These are phyloP conservation scores for Apeira syringaria DNA, from an alignment of 2,888 invertebrate genomes.

Conservation along the genomic window DNA sequence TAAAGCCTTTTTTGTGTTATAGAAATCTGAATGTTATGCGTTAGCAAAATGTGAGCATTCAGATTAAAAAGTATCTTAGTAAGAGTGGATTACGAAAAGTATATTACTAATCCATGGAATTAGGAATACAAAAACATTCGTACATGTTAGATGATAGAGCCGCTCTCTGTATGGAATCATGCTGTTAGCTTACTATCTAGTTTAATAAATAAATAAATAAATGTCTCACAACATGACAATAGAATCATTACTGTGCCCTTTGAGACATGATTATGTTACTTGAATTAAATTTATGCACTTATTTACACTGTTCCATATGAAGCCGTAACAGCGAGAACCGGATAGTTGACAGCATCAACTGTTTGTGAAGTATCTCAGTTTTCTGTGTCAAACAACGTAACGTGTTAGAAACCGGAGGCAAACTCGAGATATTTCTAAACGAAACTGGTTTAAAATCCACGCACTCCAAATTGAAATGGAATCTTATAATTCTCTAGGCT, in stretches of 20 bases:
- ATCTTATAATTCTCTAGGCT: slow-evolving; percentile 20
- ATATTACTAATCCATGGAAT: slow-evolving; percentile 10
- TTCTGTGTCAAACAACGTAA: background rate
- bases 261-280: background rate
- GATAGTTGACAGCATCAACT: slow-evolving; percentile 6
- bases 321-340: background rate
- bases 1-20: too few species aligned
- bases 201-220: too few species aligned
- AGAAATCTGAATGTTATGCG: too few species aligned
- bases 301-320: background rate
- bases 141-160: background rate
- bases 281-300: slow-evolving; percentile 1
- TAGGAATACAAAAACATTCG: slow-evolving; percentile 3
- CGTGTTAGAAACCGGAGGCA: slow-evolving; percentile 1
- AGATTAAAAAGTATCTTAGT: too few species aligned
- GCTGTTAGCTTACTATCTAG: too few species aligned
- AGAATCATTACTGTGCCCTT: background rate
- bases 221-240: slow-evolving; percentile 1
- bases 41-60: too few species aligned
- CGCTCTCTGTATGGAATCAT: too few species aligned
- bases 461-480: slow-evolving; percentile 12
- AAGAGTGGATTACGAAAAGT: too few species aligned
- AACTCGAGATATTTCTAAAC: background rate
- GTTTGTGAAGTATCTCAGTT: slow-evolving; percentile 1
- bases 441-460: slow-evolving; percentile 12